Conservation (phyloP, 2,113 vertebrate species). For the Cyprinus carpio region DNA sequence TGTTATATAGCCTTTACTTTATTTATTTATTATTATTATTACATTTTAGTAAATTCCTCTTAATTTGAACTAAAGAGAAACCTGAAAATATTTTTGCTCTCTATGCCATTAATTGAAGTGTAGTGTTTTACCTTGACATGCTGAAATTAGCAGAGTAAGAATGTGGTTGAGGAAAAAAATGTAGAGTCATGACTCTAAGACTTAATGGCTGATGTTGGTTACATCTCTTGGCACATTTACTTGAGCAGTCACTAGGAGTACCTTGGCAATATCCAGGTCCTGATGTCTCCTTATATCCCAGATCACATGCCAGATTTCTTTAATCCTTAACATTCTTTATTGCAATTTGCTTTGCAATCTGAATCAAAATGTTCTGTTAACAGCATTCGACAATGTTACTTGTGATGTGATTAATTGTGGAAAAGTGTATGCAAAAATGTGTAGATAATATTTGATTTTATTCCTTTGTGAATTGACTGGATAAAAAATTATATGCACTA, state of each 20-base stretch:
- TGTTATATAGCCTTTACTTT: background rate
- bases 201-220: background rate
- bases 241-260: background rate
- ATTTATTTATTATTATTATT: background rate
- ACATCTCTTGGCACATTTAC: constrained; percentile 1
- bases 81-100: background rate
- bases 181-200: background rate
- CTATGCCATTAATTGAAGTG: background rate
- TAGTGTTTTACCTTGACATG: background rate
- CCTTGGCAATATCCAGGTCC: too few relatives aligned
- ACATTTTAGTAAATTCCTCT: background rate
- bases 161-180: background rate
- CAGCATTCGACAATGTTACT: background rate
- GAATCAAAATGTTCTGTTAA: background rate
- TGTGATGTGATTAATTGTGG: background rate
- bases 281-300: background rate
- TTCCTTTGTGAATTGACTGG: background rate
- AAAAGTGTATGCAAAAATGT: background rate
- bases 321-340: background rate
- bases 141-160: background rate
- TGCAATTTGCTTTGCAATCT: background rate
- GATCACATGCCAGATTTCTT: background rate
- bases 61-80: background rate
- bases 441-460: background rate
- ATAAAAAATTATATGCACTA: background rate